Conservation (phyloP, 2,888 invertebrate genomes). For the Ernsta delagoae region DNA sequence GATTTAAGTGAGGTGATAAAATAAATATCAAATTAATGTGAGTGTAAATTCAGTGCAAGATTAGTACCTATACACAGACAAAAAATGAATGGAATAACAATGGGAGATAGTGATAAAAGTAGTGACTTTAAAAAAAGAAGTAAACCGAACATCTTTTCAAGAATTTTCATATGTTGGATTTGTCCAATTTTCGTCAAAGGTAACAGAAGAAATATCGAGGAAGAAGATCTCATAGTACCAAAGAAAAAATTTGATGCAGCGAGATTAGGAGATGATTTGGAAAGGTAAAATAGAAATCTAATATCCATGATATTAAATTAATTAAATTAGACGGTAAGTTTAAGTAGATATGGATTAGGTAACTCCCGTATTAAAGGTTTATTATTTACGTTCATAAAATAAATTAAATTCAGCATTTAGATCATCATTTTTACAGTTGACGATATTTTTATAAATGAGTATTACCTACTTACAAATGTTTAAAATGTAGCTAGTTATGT, state of each 20-base stretch:
- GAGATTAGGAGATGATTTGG: conserved; percentile 84
- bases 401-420: too few species aligned
- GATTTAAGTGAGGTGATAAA: not conserved
- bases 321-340: too few species aligned
- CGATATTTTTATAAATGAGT: too few species aligned
- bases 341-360: too few species aligned
- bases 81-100: conserved; percentile 32
- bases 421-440: too few species aligned
- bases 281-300: conserved; percentile 67
- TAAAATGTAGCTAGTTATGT: too few species aligned
- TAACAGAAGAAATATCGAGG: conserved; percentile 84
- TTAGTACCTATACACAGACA: not conserved
- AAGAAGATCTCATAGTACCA: conserved; percentile 87
- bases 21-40: not conserved
- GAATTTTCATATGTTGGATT: conserved; percentile 77
- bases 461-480: too few species aligned
- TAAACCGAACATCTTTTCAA: conserved; percentile 69
- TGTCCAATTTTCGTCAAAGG: conserved; percentile 82
- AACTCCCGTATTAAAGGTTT: too few species aligned
- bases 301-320: too few species aligned
- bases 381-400: too few species aligned
- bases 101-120: conserved; percentile 42
- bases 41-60: not conserved
- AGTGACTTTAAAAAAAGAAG: conserved; percentile 48
- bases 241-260: conserved; percentile 86